These are phyloP conservation scores for Valencia hispanica DNA, from an alignment of 2,797 vertebrate genomes.

Conservation along the genomic window DNA sequence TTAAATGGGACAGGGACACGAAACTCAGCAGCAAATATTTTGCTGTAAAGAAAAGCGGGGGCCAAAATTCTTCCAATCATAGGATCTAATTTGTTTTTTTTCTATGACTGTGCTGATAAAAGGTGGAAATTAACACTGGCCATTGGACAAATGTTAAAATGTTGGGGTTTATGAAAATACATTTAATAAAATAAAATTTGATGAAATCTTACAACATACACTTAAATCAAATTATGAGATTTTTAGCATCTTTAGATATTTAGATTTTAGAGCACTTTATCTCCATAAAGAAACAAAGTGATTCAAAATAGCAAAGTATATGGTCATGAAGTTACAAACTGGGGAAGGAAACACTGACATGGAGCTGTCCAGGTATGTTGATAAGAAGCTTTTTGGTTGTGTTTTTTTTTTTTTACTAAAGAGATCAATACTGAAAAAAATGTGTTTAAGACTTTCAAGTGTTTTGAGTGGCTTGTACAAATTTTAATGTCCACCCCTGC, in stretches of 20 bases:
- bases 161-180: neutral
- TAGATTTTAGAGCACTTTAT: neutral
- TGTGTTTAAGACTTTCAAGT: neutral
- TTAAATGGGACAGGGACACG: neutral
- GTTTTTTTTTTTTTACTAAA: neutral
- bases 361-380: no score
- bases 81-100: no score
- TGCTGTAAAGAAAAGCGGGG: neutral
- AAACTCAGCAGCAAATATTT: neutral
- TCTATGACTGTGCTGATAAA: neutral
- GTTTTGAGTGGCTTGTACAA: neutral
- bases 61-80: neutral
- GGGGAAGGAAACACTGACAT: neutral
- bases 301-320: neutral
- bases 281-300: neutral
- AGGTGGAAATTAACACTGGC: neutral
- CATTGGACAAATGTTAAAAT: neutral
- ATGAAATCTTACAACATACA: neutral
- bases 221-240: neutral
- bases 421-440: neutral
- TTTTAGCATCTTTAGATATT: neutral
- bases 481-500: neutral
- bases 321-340: neutral
- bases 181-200: neutral
- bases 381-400: neutral